Evolutionary conservation across 1,140 invertebrate species (phyloP), one percentile per base, ranked within the genome.

Genomic region (Lysiphlebus fabarum): DNA sequence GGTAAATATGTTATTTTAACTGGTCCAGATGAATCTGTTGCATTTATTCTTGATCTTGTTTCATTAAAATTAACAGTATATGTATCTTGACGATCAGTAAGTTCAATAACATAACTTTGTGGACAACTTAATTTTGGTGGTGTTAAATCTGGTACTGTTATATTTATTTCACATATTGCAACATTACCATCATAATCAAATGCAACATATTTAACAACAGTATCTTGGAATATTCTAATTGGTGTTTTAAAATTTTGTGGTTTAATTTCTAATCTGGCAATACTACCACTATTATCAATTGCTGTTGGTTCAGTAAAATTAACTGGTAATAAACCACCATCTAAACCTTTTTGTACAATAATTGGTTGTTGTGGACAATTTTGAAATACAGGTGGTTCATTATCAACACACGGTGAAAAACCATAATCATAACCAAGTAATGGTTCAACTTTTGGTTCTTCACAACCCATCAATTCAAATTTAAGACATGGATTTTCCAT

Each of bases 131-230:
- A 74, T 69, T 87, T 86, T n/a, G 95, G 95, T 42, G 95, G 94
- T 4, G 92, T 96, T 50, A 95, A 91, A 80, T 97, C 94, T 38
- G 91, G 91, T 5, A 95, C 91, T 6, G 93, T 95, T 14, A 96
- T 95, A 68, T 96, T 96, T 5, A 98, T 93, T 82, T 94, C 90
- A 71, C 95, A 98, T 73, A 96, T 96, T 33, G 95, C 95, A 26
- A 96, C 92, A 71, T 98, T 98, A 64, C 95, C 95, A 74, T 98
- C 95, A 69, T 93, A 94, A 81, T 98, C 95, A 70, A 92, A 97
- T 1, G 95, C 95, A 4, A 95, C 87, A 69, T 98, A 98, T 82
- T 96, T 91, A 0, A 98, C 91, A 42, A 95, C 90, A 59, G 90
- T 92, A 61, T 96, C 92, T 69, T 94, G 85, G 73, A 97, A 95